A percentile compares a stretch with the other conserved stretches of the same genome.
phyloP scores from a whole-genome alignment of 1,140 invertebrate genomes.

The Drosophila lacteicornis region DNA sequence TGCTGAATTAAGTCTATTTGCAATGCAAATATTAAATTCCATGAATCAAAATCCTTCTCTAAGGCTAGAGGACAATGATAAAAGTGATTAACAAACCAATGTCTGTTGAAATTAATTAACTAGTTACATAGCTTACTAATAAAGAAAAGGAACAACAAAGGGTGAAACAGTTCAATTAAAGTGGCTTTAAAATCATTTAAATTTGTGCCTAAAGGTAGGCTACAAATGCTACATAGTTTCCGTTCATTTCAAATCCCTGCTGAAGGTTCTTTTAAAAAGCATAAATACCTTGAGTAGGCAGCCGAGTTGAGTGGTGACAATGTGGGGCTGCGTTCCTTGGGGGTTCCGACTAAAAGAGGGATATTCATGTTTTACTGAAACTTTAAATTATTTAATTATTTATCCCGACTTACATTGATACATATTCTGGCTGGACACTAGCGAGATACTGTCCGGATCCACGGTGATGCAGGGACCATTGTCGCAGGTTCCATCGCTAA shows the following conservation, averaged over 20 bases:
- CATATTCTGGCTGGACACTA: conserved; percentile 88
- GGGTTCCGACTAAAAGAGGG: conserved; percentile 88
- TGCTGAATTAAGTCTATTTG: conserved; percentile 19
- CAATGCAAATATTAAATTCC: conserved; percentile 24
- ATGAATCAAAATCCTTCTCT: background rate
- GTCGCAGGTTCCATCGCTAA: conserved; percentile 83
- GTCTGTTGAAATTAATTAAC: too few species aligned
- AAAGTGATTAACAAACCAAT: background rate
- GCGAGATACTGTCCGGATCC: conserved; percentile 83
- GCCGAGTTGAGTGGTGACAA: conserved; percentile 91
- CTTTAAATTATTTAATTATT: fast-evolving
- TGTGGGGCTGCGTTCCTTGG: conserved; percentile 93
- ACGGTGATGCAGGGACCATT: conserved; percentile 84
- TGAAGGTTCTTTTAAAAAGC: too few species aligned
- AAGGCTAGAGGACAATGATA: background rate
- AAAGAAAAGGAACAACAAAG: background rate
- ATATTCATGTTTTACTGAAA: fast-evolving
- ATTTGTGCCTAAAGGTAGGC: background rate
- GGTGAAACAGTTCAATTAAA: too few species aligned
- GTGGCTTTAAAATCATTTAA: background rate
- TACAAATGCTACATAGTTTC: too few species aligned
- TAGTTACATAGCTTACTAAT: too few species aligned
- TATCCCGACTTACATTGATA: conserved; percentile 90
- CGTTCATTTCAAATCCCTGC: too few species aligned
- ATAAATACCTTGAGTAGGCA: conserved; percentile 89